Base-by-base conservation (phyloP, 2,888 invertebrate genomes). In the Drosophila rubida region DNA sequence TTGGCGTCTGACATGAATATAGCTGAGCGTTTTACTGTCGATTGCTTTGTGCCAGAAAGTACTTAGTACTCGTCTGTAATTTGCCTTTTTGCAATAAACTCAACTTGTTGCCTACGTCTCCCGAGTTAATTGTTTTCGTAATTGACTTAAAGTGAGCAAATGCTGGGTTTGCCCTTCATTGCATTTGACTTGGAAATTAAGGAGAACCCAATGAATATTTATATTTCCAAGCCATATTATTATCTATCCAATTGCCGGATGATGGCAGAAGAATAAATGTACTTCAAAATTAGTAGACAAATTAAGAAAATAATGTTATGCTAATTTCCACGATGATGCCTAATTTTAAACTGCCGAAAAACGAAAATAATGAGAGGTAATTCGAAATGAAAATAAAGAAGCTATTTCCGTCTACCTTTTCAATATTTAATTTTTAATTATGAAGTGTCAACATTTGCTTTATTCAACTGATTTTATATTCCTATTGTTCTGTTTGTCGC, bases 101-200 rank as follows among this genome's bases (percentile, higher is more conserved):
- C 25, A 35, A 19, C 48, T 49, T 27, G 30, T 60, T 59, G 44
- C 25, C 32, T 16, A 54, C 30, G 27, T 60, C 42, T 39, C 39
- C 39, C 30, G 49, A 35, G 39, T 39, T 49, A 23, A 48, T 59
- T 59, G 51, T 54, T 54, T 22, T 46, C 30, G 35, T 51, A 58
- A 49, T 57, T 46, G 41, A 60, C 25, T 7, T 35, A 19, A 25
- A 54, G n/a, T 22, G 16, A 50, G 13, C 16, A 14, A 1, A 1
- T 11, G 9, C 4, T 27, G 46, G 50, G 7, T 30, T 41, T 37
- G 48, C 70, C 63, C 64, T 57, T 60, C 41, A 42, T 42, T 13
- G 7, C 4, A 37, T 37, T 37, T 37, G 35, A 37, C 35, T 37
- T 45, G 32, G 50, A 35, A 23, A 48, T 54, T 25, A 13, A 41